Evolutionary conservation across 2,797 vertebrate species (phyloP).

Genomic region (Cossypha polioptera): DNA sequence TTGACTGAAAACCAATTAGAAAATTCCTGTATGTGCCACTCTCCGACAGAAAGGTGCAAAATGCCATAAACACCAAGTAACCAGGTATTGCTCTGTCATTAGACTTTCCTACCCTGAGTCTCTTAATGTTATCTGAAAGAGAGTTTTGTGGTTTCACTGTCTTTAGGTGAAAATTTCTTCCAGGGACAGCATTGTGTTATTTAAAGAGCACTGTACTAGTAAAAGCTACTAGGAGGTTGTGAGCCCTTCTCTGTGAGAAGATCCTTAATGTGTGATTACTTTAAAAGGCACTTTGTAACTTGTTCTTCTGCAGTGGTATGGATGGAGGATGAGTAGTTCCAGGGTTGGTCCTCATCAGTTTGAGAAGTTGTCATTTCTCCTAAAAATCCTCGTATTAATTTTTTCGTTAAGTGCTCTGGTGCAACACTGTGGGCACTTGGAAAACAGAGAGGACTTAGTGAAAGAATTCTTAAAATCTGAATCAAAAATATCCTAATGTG

Average conservation of each 20-base stretch:
- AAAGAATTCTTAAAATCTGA: background rate
- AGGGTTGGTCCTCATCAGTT: background rate
- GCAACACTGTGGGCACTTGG: background rate
- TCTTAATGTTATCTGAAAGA: background rate
- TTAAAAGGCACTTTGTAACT: background rate
- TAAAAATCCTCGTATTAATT: fast-evolving
- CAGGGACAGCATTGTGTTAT: background rate
- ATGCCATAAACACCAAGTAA: background rate
- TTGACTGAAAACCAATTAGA: conserved; percentile 60
- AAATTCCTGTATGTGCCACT: background rate
- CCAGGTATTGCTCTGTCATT: conserved; percentile 1
- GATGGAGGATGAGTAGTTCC: background rate
- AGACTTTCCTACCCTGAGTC: background rate
- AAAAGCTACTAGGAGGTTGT: background rate
- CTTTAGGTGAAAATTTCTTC: background rate
- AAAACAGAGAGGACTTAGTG: background rate
- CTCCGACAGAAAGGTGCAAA: conserved; percentile 2
- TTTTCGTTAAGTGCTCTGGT: background rate
- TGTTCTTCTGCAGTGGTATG: background rate
- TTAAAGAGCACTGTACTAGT: background rate
- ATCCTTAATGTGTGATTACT: background rate
- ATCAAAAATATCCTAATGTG: background rate
- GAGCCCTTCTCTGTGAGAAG: background rate
- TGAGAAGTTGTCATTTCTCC: background rate
- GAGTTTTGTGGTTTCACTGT: background rate